Evolutionary conservation across 1,140 invertebrate species (phyloP), one percentile per base, ranked within the genome.

Genomic region (Subanguina moxae): DNA sequence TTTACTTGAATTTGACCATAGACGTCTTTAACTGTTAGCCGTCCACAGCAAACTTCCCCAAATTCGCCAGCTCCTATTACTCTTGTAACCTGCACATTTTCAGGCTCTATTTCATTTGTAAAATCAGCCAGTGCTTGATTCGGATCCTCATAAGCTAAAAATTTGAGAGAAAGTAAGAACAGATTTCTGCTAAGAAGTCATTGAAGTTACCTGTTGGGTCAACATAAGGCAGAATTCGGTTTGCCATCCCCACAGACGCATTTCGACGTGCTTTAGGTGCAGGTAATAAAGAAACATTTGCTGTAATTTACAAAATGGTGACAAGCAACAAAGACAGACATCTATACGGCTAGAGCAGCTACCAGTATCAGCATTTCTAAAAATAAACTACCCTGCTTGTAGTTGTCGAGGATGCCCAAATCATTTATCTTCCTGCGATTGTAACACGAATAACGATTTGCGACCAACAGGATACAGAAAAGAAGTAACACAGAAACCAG

Each of bases 381-480:
- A n/a, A n/a, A n/a, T n/a, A n/a, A n/a, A n/a, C n/a, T 67, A 65
- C 78, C 78, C 67, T 82, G 80, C 66, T 82, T 80, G 70, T 80
- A 80, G 25, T 76, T 83, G 62, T 80, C 78, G 61, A 80, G 52
- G 1, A 71, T 75, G 57, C 83, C 78, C 59, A 82, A 63, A 67
- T 80, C 78, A 59, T 70, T 78, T 69, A 82, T 73, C 28, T 80
- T 81, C 42, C 83, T 80, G 8, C 81, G 52, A 28, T 81, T 78
- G 15, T 43, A 48, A 32, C 5, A 11, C 28, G 64, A 28, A 46
- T 32, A 25, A 25, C 25, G 57, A 25, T 42, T 38, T 19, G 76
- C 43, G 25, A 75, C 27, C 32, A 73, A 11, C 8, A 75, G 25
- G 17, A 75, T 17, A n/a, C 62, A 28, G 15, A 65, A 57, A 13